These are phyloP conservation scores for Clamator glandarius DNA, from an alignment of 2,797 vertebrate genomes.

Conservation along the genomic window DNA sequence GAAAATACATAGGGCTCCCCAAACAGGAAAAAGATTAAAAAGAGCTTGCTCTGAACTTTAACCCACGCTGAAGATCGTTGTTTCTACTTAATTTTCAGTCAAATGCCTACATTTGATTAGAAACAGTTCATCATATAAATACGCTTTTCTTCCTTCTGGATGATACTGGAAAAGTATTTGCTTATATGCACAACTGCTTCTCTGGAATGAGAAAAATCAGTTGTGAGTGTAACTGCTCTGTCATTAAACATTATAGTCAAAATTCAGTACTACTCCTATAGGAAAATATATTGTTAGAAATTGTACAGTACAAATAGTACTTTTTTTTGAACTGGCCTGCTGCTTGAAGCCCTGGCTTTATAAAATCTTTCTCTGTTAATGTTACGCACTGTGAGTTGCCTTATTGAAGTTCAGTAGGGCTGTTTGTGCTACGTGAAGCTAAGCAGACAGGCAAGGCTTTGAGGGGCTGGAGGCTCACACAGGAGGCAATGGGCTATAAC, in stretches of 20 bases:
- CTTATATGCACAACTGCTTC: background rate
- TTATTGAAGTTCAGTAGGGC: background rate
- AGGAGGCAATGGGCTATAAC: background rate
- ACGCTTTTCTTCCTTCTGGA: background rate
- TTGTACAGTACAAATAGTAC: background rate
- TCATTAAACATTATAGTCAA: background rate
- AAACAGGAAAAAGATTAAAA: background rate
- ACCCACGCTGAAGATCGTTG: background rate
- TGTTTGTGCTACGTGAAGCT: background rate
- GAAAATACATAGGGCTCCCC: background rate
- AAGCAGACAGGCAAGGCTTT: background rate
- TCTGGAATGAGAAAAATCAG: background rate
- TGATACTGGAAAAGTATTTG: slow-evolving; percentile 7
- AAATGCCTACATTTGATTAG: background rate
- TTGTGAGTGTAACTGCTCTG: background rate
- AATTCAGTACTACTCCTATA: background rate
- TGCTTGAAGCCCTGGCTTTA: background rate
- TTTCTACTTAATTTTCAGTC: background rate
- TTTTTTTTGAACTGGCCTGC: background rate
- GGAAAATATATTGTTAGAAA: background rate
- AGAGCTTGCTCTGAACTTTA: background rate
- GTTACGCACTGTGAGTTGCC: background rate
- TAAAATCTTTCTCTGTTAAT: background rate
- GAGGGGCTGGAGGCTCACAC: background rate
- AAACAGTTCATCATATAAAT: background rate